Base-by-base conservation (phyloP, 2,888 invertebrate genomes). In the Phyto melanocephala region DNA sequence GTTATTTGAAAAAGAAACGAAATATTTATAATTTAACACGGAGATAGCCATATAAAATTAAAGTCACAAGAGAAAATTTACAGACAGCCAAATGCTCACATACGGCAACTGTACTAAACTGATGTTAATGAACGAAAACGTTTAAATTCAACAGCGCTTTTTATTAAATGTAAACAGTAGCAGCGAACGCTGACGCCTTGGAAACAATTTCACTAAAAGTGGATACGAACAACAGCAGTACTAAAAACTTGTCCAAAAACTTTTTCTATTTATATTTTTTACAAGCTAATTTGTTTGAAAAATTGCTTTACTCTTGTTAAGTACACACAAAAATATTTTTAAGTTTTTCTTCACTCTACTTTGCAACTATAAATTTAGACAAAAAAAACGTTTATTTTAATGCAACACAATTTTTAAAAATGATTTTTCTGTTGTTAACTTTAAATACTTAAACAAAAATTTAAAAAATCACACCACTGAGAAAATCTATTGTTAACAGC, bases 21-120 rank as follows among this genome's bases (percentile, higher is more conserved):
- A 80, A 74, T 60, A 71, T 22, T 65, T 45, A 67, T 68, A 72
- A 77, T 42, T 33, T 54, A 58, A 81, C 15, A 56, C 11, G 42
- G 15, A n/a, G 67, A 56, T 54, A 65, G 28, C 42, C 10, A 2
- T 22, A 35, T 17, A 47, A 24, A 42, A 42, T 52, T 33, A 37
- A 24, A 35, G 6, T 71, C 60, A 54, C 62, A 28, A 50, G 54
- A 72, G 81, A 71, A 47, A 22, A 40, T 54, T 11, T 54, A 68
- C 15, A 15, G 22, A 60, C n/a, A 52, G 71, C 54, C 58, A 74
- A 77, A 56, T 68, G 52, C 82, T 76, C 76, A 68, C 60, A 22
- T 40, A 65, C 65, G 81, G 80, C 80, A 81, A 85, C 85, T 85
- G 85, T 85, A 85, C 85, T 85, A 84, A 85, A 85, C 58, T 77